A percentile compares a stretch with the other conserved stretches of the same genome.
Conservation (phyloP, 2,888 invertebrate genomes). For the Pheosia tremula region DNA sequence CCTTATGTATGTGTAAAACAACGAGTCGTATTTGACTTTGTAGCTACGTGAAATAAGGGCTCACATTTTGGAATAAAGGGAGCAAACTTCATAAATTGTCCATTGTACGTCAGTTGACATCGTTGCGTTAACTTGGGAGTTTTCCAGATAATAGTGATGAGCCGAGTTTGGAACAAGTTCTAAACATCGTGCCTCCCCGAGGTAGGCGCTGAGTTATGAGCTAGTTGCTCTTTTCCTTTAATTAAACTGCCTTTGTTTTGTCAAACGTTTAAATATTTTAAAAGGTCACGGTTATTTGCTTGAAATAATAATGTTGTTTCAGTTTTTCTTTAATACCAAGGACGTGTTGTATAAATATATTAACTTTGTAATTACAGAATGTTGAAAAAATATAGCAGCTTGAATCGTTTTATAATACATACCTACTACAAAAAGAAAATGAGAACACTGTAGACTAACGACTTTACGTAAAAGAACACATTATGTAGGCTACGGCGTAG, state of each 20-base stretch:
- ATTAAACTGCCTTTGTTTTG: slow-evolving; percentile 4
- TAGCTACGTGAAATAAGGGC: not conserved
- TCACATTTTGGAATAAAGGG: not conserved
- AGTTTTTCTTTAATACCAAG: not conserved
- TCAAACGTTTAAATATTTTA: not conserved
- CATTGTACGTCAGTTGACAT: slow-evolving; percentile 4
- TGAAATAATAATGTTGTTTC: not conserved
- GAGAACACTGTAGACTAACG: too few species aligned
- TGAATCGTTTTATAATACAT: too few species aligned
- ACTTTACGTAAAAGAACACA: not conserved
- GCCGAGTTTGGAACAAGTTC: not conserved
- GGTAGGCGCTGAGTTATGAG: slow-evolving; percentile 4
- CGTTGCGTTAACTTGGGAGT: not conserved
- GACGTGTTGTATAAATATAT: not conserved
- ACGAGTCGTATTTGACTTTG: not conserved
- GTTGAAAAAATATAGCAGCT: not conserved
- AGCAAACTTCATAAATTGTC: slow-evolving; percentile 2
- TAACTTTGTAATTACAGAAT: not conserved
- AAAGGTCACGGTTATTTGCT: not conserved
- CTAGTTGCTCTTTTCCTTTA: slow-evolving; percentile 5
- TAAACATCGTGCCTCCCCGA: not conserved
- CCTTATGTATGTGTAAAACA: not conserved
- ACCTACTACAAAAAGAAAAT: too few species aligned
- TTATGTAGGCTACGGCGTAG: slow-evolving; percentile 24
- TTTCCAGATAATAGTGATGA: slow-evolving; percentile 3